A percentile compares a stretch with the other conserved stretches of the same genome.
phyloP scores from a whole-genome alignment of 92 coral and sea anemone genomes.

The Pocillopora grandis region DNA sequence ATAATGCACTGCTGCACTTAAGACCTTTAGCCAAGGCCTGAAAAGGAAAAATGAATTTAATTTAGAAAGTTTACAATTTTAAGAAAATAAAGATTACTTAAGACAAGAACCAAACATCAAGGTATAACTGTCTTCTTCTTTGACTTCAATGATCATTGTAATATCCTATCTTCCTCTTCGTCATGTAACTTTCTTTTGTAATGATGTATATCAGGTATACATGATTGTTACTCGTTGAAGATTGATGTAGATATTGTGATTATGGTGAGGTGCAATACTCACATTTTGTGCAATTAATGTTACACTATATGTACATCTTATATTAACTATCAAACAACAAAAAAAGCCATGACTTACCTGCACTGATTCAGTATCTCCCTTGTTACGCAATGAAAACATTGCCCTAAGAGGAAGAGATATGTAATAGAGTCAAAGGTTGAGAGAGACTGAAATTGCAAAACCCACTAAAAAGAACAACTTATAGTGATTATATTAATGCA shows the following conservation, averaged over 20 bases:
- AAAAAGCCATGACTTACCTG: conserved; percentile 61
- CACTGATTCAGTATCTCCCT: conserved; percentile 86
- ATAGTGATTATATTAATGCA: too few species aligned
- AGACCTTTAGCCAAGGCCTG: conserved; percentile 98
- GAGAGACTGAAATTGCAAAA: background rate
- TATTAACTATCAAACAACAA: background rate
- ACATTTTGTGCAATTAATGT: too few species aligned
- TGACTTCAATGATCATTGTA: too few species aligned
- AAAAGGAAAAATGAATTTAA: background rate
- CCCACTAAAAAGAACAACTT: background rate
- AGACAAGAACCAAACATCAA: too few species aligned
- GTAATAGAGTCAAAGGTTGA: background rate
- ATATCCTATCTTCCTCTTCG: too few species aligned
- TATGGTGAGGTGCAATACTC: too few species aligned
- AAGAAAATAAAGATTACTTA: background rate
- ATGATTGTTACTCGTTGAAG: too few species aligned
- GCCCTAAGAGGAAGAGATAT: conserved; percentile 56
- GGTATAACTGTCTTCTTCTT: too few species aligned
- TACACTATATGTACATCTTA: too few species aligned
- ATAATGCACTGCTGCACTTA: conserved; percentile 87
- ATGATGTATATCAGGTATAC: too few species aligned
- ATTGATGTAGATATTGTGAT: too few species aligned
- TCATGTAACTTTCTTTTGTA: too few species aligned
- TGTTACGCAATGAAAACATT: conserved; percentile 91
- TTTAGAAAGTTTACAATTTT: background rate